Evolutionary conservation across 2,888 invertebrate species (phyloP).

Genomic region (Ochropleura leucogaster): DNA sequence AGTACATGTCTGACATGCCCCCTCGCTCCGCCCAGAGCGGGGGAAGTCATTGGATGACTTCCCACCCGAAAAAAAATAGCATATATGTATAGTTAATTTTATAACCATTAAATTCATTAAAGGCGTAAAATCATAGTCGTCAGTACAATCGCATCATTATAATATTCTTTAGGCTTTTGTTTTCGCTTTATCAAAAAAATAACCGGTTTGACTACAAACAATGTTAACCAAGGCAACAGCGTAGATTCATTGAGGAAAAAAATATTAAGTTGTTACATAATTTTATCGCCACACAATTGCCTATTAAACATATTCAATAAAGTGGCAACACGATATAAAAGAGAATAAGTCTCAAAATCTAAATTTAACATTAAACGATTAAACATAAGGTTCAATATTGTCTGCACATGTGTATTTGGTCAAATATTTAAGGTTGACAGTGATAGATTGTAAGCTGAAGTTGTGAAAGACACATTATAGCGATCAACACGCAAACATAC

Average conservation of each 20-base stretch:
- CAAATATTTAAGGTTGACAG: conserved; percentile 74
- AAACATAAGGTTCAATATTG: conserved; percentile 21
- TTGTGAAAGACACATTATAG: conserved; percentile 71
- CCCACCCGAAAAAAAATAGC: no score
- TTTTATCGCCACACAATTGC: conserved; percentile 43
- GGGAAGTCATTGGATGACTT: no score
- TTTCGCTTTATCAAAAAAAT: background rate
- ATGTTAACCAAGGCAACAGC: background rate
- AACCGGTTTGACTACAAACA: conserved; percentile 16
- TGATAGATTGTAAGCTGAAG: conserved; percentile 71
- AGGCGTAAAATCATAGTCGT: background rate
- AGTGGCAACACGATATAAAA: conserved; percentile 6
- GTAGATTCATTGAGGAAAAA: conserved; percentile 35
- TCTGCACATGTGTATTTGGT: conserved; percentile 34
- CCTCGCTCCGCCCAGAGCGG: no score
- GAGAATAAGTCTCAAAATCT: background rate
- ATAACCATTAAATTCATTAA: background rate
- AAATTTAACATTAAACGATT: background rate
- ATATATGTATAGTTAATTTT: background rate
- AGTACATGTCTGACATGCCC: no score
- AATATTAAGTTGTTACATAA: conserved; percentile 26
- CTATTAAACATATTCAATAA: conserved; percentile 39
- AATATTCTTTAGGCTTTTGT: conserved; percentile 11
- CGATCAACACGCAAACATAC: conserved; percentile 60
- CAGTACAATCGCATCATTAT: background rate